Evolutionary conservation across 2,888 invertebrate species (phyloP).

Genomic region (Synergus umbraculus): DNA sequence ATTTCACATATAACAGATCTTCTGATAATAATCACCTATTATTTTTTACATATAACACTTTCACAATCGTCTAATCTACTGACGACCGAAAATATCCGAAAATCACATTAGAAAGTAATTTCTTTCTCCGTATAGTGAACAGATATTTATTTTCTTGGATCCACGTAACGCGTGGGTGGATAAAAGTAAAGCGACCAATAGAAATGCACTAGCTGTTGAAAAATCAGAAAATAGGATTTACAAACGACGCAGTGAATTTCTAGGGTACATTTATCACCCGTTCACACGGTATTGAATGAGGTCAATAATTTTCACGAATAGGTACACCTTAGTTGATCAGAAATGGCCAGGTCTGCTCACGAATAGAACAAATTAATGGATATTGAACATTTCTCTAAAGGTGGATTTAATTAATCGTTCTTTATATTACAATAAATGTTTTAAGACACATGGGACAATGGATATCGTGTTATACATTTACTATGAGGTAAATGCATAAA

Average conservation of each 20-base stretch:
- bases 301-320: constrained; percentile 62
- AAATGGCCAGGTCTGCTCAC: background rate
- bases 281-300: constrained; percentile 65
- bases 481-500: background rate
- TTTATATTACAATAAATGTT: background rate
- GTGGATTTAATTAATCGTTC: background rate
- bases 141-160: constrained; percentile 16
- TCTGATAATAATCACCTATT: background rate
- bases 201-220: background rate
- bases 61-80: background rate
- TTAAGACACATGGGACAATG: background rate
- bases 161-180: background rate
- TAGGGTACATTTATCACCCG: constrained; percentile 51
- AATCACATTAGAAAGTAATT: constrained; percentile 6
- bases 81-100: background rate
- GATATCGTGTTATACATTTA: constrained; percentile 6
- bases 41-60: background rate
- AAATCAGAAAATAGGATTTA: constrained; percentile 9
- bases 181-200: constrained; percentile 4
- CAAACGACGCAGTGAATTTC: constrained; percentile 44
- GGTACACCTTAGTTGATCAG: constrained; percentile 29
- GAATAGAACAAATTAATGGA: constrained; percentile 3
- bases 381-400: background rate
- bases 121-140: background rate
- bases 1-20: background rate